These are phyloP conservation scores for Panagrolaimus sp. DNA, from an alignment of 1,140 invertebrate genomes.

Conservation along the genomic window DNA sequence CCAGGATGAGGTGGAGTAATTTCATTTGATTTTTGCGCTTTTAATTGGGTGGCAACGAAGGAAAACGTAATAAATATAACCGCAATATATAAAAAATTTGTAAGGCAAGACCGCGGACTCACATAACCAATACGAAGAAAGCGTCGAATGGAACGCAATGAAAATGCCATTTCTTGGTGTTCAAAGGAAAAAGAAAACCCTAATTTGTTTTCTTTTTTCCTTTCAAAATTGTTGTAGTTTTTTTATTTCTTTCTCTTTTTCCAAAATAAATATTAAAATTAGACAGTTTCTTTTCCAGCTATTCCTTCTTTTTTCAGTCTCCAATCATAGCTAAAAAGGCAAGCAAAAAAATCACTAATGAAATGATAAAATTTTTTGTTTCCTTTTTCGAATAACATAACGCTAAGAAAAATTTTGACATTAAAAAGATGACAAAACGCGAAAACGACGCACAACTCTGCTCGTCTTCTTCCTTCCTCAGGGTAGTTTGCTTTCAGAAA, in stretches of 20 bases:
- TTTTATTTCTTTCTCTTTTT: neutral
- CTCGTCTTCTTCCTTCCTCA: no score
- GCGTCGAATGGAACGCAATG: constrained; percentile 8
- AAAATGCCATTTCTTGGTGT: neutral
- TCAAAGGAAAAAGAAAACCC: neutral
- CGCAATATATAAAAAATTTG: neutral
- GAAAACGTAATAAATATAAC: neutral
- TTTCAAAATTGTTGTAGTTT: neutral
- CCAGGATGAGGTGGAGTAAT: neutral
- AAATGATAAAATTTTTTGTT: no score
- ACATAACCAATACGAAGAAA: neutral
- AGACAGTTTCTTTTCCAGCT: neutral
- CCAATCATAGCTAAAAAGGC: no score
- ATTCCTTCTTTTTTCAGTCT: no score
- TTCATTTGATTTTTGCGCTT: neutral
- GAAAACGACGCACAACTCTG: no score
- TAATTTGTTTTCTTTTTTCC: no score
- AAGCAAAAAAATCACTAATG: no score
- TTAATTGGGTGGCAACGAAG: constrained; percentile 2
- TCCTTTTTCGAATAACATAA: no score
- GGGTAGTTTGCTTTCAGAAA: no score
- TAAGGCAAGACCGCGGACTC: constrained; percentile 10
- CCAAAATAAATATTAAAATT: neutral
- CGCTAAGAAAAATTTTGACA: no score
- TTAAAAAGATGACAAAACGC: no score